Base-by-base conservation (phyloP, 2,113 vertebrate genomes). In the Apteryx owenii region DNA sequence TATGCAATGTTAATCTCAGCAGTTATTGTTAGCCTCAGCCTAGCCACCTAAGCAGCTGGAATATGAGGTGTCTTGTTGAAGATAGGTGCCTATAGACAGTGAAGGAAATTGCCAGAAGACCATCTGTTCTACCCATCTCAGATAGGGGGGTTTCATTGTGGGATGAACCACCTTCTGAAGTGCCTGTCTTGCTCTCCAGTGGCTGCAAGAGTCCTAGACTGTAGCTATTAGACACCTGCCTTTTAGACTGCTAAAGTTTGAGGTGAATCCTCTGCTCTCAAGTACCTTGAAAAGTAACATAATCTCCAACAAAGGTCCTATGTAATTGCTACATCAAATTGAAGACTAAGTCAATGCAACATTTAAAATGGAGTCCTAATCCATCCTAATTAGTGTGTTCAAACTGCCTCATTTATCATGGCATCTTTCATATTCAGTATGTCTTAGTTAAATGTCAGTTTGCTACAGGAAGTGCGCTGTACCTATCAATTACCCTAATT, bases 241-340 rank as follows among this genome's bases (percentile, higher is more conserved):
- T 70, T 51, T 87, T 86, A 86, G 60, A 17, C 23, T 81, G 81
- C 83, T 75, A 62, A 90, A 85, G 65, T 42, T 5, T 71, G 42
- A 89, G n/a, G 54, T 78, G 51, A 91, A 93, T 91, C 58, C 66
- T 96, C 48, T 95, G 85, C 79, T n/a, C 38, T 90, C 68, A 80
- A 29, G 17, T 64, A 26, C 12, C 28, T 65, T 58, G 53, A 86
- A 50, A 79, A 82, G 64, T 75, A 64, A 46, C 51, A 70, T 1
- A 2, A 72, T 84, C 72, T 94, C 65, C 69, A 81, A 79, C 38
- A 88, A 85, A 90, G 40, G 44, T 87, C 40, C 53, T 89, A 0
- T 62, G 29, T 42, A 92, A 79, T 62, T 89, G 21, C 50, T 89
- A 33, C 73, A 65, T 72, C 69, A 84, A 70, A 78, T 90, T 58